Evolutionary conservation across 1,140 invertebrate genomes (phyloP).

Genomic region (Vanessa tameamea): DNA sequence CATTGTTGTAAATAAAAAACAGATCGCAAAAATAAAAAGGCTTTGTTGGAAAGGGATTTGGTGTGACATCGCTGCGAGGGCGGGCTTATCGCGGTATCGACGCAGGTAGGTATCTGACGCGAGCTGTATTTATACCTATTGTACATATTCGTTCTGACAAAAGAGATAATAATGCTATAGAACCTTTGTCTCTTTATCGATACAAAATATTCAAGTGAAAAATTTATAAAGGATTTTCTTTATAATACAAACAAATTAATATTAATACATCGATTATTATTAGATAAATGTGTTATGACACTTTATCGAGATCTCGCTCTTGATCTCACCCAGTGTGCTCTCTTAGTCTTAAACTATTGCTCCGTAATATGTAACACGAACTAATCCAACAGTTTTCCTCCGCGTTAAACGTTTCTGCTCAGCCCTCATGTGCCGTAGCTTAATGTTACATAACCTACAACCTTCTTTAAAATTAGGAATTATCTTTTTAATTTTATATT

Average conservation of each 20-base stretch:
- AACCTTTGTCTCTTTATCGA: slow-evolving; percentile 16
- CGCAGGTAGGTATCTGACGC: slow-evolving; percentile 37
- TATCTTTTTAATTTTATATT: too few relatives aligned
- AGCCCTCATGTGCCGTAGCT: too few relatives aligned
- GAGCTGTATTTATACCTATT: slow-evolving; percentile 30
- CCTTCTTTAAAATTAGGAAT: too few relatives aligned
- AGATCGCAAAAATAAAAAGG: slow-evolving; percentile 53
- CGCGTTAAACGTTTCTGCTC: too few relatives aligned
- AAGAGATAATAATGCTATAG: slow-evolving; percentile 25
- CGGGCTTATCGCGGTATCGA: slow-evolving; percentile 54
- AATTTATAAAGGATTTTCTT: neutral
- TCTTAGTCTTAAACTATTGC: too few relatives aligned
- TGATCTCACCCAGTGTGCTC: too few relatives aligned
- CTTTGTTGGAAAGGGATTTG: slow-evolving; percentile 58
- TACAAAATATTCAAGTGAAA: neutral
- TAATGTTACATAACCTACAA: too few relatives aligned
- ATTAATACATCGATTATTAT: too few relatives aligned
- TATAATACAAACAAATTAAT: neutral
- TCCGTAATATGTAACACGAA: too few relatives aligned
- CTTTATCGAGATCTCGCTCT: too few relatives aligned
- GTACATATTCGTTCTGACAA: slow-evolving; percentile 27
- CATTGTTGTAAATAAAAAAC: slow-evolving; percentile 51
- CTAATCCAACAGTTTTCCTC: too few relatives aligned
- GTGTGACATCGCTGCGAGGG: slow-evolving; percentile 47
- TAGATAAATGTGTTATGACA: too few relatives aligned